Percentiles rank a stretch among this genome's conserved stretches.
phyloP scores from a whole-genome alignment of 2,113 vertebrate species.

The Myanophis thanlyinensis region DNA sequence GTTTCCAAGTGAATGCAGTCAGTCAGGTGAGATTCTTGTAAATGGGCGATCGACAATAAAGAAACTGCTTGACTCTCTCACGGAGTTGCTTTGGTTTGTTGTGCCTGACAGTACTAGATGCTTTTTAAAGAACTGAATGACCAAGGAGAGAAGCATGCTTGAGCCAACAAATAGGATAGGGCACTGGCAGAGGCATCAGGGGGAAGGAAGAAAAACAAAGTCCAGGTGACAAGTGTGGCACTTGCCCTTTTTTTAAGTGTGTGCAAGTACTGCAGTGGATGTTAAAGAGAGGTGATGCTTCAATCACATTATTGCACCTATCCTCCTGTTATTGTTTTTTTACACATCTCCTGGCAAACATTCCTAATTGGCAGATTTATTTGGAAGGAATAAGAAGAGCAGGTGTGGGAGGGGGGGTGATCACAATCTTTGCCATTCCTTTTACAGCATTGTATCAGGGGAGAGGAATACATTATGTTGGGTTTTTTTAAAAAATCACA shows the following conservation, averaged over 20 bases:
- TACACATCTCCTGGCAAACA: not conserved
- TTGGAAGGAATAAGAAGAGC: not conserved
- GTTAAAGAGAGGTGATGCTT: not conserved
- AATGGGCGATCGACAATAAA: no score
- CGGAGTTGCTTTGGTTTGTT: no score
- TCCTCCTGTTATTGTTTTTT: not conserved
- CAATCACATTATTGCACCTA: not conserved
- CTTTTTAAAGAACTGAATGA: not conserved
- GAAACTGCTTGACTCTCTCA: no score
- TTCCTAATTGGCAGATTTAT: not conserved
- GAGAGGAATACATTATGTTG: not conserved
- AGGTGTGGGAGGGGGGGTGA: not conserved
- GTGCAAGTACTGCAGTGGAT: not conserved
- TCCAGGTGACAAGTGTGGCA: not conserved
- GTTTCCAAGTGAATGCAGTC: no score
- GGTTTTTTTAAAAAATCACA: not conserved
- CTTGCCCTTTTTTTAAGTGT: not conserved
- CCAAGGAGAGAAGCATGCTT: not conserved
- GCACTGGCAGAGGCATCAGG: not conserved
- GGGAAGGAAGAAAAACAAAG: not conserved
- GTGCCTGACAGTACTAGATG: no score
- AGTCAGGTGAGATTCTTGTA: no score
- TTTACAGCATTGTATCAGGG: not conserved
- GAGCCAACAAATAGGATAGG: not conserved
- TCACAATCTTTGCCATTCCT: not conserved